A percentile compares a stretch with the other conserved stretches of the same genome.
phyloP scores from a whole-genome alignment of 2,113 vertebrate species.

The Cranoglanis bouderius region DNA sequence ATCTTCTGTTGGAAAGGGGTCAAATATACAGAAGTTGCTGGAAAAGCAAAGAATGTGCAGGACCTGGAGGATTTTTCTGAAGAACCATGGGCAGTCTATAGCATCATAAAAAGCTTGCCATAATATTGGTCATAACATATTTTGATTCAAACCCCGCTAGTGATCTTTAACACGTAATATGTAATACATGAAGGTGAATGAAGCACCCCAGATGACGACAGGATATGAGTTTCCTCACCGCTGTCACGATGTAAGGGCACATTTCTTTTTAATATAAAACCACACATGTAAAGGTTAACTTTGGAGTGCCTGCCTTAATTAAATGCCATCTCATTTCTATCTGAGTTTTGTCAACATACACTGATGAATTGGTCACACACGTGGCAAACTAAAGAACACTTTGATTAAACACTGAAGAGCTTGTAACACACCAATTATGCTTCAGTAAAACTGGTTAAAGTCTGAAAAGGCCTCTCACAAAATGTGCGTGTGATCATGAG shows the following conservation, averaged over 20 bases:
- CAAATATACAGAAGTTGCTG: too few relatives aligned
- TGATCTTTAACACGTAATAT: background rate
- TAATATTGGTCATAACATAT: background rate
- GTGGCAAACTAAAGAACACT: conserved; percentile 22
- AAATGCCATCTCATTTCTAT: conserved; percentile 22
- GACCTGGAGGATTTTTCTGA: too few relatives aligned
- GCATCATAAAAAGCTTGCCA: background rate
- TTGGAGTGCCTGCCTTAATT: conserved; percentile 7
- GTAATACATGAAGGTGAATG: background rate
- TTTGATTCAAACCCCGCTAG: too few relatives aligned
- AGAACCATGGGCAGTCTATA: too few relatives aligned
- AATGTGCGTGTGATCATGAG: background rate
- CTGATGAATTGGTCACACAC: conserved; percentile 3
- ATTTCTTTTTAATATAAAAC: background rate
- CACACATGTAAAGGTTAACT: background rate
- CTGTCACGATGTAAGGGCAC: background rate
- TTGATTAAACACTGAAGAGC: conserved; percentile 34
- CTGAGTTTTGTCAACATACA: background rate
- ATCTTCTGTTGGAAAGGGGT: too few relatives aligned
- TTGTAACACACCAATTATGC: conserved; percentile 11
- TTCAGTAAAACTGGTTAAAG: background rate
- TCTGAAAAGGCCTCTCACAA: background rate
- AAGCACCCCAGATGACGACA: background rate
- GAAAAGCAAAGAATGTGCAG: too few relatives aligned
- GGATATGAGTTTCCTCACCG: background rate